Conservation (phyloP, 2,113 vertebrate species). For the Terrapene triunguis region DNA sequence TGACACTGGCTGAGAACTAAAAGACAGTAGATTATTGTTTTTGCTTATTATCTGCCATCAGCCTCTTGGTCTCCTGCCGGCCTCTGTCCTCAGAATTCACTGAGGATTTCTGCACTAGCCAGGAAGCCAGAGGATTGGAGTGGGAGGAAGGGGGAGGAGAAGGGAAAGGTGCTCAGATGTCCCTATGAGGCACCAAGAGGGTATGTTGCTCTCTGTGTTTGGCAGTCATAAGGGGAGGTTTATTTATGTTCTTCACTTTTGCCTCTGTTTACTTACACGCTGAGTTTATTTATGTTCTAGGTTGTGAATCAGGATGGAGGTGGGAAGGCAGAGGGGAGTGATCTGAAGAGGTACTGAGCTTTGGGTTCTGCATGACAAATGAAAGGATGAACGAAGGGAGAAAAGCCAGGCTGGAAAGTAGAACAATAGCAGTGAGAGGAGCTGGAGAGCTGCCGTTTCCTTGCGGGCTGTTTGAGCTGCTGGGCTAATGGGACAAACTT, state of each 20-base stretch:
- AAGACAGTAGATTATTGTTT: constrained; percentile 86
- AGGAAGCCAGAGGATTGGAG: constrained; percentile 49
- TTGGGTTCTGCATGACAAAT: constrained; percentile 27
- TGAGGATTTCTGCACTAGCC: constrained; percentile 68
- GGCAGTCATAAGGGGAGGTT: constrained; percentile 47
- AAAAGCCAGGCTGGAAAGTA: constrained; percentile 23
- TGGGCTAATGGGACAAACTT: neutral
- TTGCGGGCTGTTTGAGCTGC: constrained; percentile 23
- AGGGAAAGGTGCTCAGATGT: neutral
- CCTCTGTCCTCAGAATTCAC: constrained; percentile 80
- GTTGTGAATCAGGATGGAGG: constrained; percentile 80
- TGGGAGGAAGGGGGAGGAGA: neutral
- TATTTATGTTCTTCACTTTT: constrained; percentile 79
- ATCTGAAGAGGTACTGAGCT: neutral
- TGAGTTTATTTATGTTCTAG: constrained; percentile 79
- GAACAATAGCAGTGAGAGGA: constrained; percentile 45
- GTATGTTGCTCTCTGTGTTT: constrained; percentile 54
- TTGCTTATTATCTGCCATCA: constrained; percentile 84
- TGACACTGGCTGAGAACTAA: constrained; percentile 80
- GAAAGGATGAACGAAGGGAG: constrained; percentile 33
- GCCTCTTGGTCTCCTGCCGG: constrained; percentile 80
- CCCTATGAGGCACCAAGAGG: constrained; percentile 37
- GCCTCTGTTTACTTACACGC: constrained; percentile 80
- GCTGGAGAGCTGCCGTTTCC: constrained; percentile 53
- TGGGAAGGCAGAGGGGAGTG: constrained; percentile 65